Conservation (phyloP, 2,797 vertebrate species). For the Catamblyrhynchus diadema region DNA sequence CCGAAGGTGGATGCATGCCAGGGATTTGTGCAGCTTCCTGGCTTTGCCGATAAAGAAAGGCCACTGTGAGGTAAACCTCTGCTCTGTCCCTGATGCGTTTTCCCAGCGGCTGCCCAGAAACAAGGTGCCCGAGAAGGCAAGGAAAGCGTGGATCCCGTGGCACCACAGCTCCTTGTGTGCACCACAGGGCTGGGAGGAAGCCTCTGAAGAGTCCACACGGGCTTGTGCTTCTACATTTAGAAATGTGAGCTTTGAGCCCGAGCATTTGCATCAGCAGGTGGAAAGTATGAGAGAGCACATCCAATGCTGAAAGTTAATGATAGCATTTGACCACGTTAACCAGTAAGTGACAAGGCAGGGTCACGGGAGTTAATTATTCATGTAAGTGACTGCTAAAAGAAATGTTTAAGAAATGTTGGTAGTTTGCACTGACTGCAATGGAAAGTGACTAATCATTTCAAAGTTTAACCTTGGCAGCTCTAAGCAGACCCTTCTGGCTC, state of each 20-base stretch:
- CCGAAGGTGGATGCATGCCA: slow-evolving; percentile 65
- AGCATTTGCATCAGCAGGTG: neutral
- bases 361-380: slow-evolving; percentile 66
- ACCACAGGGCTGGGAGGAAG: neutral
- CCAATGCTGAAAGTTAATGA: slow-evolving; percentile 8
- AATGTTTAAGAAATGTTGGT: slow-evolving; percentile 21
- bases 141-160: neutral
- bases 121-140: neutral
- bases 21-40: slow-evolving; percentile 74
- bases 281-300: slow-evolving; percentile 24
- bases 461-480: slow-evolving; percentile 50
- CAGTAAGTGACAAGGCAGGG: slow-evolving; percentile 42
- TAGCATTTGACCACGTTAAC: slow-evolving; percentile 33
- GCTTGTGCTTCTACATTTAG: neutral
- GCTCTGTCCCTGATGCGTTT: neutral
- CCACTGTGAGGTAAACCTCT: slow-evolving; percentile 38
- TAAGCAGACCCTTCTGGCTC: slow-evolving; percentile 20
- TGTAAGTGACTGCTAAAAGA: slow-evolving; percentile 25
- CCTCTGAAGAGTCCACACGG: neutral
- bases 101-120: slow-evolving; percentile 1
- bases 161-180: neutral
- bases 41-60: slow-evolving; percentile 70
- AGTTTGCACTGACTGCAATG: slow-evolving; percentile 41
- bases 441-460: slow-evolving; percentile 31
- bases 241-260: neutral